Evolutionary conservation across 2,797 vertebrate species (phyloP).

Genomic region (Ara ararauna): DNA sequence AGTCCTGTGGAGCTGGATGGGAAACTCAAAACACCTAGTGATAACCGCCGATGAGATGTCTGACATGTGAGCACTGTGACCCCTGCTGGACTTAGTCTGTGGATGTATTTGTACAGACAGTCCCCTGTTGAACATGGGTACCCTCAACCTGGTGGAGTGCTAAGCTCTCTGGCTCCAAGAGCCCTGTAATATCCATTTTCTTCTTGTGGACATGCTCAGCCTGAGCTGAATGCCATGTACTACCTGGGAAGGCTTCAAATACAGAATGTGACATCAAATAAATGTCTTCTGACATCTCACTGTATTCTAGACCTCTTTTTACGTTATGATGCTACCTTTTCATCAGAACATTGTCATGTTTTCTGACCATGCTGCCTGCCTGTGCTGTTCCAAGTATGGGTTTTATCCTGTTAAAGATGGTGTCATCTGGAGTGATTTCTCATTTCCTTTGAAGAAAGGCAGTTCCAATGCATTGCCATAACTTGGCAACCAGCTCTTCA

Average conservation of each 20-base stretch:
- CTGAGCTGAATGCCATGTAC: background rate
- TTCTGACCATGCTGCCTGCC: background rate
- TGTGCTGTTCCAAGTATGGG: background rate
- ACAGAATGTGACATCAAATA: background rate
- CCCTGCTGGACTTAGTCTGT: background rate
- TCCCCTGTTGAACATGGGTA: background rate
- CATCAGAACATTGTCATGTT: background rate
- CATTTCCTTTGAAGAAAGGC: background rate
- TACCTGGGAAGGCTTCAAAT: background rate
- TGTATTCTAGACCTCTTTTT: background rate
- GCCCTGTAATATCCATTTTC: background rate
- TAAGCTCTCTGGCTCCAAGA: background rate
- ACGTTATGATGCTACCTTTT: background rate
- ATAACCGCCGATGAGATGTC: background rate
- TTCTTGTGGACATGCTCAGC: background rate
- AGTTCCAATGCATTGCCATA: background rate
- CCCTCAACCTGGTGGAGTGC: accelerated
- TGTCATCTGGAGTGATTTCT: background rate
- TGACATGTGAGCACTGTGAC: background rate
- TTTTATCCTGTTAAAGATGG: background rate
- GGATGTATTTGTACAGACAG: background rate
- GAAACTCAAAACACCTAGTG: background rate
- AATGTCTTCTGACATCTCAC: background rate
- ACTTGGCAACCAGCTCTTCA: background rate
- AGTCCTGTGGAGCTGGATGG: background rate